Evolutionary conservation across 2,797 vertebrate genomes (phyloP), one percentile per base, ranked within the genome.

Genomic region (Hydrolagus colliei): DNA sequence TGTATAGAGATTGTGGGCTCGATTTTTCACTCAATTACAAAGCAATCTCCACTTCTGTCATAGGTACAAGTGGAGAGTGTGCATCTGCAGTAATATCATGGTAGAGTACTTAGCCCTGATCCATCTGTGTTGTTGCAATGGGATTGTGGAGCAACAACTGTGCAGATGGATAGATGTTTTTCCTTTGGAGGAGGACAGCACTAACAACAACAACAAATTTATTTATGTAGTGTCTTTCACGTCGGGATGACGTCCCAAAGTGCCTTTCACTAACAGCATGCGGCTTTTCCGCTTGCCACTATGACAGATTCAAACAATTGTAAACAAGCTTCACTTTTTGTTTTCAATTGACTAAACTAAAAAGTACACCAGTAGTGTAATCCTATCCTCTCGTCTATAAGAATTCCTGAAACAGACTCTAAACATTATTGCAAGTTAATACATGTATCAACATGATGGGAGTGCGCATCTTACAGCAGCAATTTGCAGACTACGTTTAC

Each of bases 21-120:
- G 62, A 84, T 71, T 84, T 77, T 52, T 65, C 79, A 84, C 79
- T 84, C 79, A 84, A 71, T 84, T 84, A 71, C 65, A 52, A 84
- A 71, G 32, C 79, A 71, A 84, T 71, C 71, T 84, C 65, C 79
- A 68, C 32, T 84, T 63, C 79, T 84, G 79, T 84, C 79, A 52
- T 84, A 10, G 79, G 32, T 65, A 84, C 16, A 84, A 84, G 41
- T 84, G 65, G 65, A 84, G 79, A 71, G 65, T 84, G 67, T 35
- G 62, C 79, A 67, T 84, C 79, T 84, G 65, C 52, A 52, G 27
- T n/a, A 52, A 18, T 84, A 22, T 84, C 63, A 35, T 71, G 62
- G 27, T 67, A 52, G 3, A 52, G 41, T 52, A 52, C 6, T 52
- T 52, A 52, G 41, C 41, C 41, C 41, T 6, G 41, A 84, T 35